phyloP scores from a whole-genome alignment of 2,888 invertebrate genomes.

The Bugulina stolonifera region DNA sequence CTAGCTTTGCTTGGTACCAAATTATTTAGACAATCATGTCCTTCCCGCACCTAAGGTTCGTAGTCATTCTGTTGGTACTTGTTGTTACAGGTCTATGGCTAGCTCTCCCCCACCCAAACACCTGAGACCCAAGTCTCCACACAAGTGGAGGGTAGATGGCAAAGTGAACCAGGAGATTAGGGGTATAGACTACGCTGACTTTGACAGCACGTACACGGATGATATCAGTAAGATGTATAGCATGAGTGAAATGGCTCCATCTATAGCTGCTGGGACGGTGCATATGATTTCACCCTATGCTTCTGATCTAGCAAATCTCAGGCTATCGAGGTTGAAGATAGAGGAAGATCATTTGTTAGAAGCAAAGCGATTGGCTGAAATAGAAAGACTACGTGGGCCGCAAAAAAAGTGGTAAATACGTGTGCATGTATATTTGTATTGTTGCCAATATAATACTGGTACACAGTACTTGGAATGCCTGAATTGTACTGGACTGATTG shows the following conservation, averaged over 20 bases:
- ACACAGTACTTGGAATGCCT: too few relatives aligned
- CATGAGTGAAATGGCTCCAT: slow-evolving; percentile 1
- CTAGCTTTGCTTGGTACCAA: too few relatives aligned
- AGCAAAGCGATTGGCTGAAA: slow-evolving; percentile 41
- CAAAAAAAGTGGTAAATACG: slow-evolving; percentile 43
- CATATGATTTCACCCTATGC: slow-evolving; percentile 40
- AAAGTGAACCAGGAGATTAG: slow-evolving; percentile 1
- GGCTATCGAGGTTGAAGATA: slow-evolving; percentile 41
- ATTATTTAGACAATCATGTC: too few relatives aligned
- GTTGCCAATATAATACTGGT: too few relatives aligned
- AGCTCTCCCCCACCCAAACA: slow-evolving; percentile 24
- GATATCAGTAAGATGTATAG: slow-evolving; percentile 23
- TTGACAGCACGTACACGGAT: neutral
- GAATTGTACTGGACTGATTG: too few relatives aligned
- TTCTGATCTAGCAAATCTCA: slow-evolving; percentile 37
- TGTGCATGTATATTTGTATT: too few relatives aligned
- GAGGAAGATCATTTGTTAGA: slow-evolving; percentile 45
- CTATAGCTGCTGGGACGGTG: slow-evolving; percentile 30
- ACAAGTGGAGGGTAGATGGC: slow-evolving; percentile 26
- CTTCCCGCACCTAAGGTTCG: too few relatives aligned
- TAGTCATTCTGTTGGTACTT: too few relatives aligned
- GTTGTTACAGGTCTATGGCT: slow-evolving; percentile 21
- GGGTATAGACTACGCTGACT: slow-evolving; percentile 2
- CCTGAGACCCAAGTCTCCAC: slow-evolving; percentile 1
- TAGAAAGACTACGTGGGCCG: slow-evolving; percentile 46